These are phyloP conservation scores for Thysanoteuthis rhombus DNA, from an alignment of 2,888 invertebrate species.

Conservation along the genomic window DNA sequence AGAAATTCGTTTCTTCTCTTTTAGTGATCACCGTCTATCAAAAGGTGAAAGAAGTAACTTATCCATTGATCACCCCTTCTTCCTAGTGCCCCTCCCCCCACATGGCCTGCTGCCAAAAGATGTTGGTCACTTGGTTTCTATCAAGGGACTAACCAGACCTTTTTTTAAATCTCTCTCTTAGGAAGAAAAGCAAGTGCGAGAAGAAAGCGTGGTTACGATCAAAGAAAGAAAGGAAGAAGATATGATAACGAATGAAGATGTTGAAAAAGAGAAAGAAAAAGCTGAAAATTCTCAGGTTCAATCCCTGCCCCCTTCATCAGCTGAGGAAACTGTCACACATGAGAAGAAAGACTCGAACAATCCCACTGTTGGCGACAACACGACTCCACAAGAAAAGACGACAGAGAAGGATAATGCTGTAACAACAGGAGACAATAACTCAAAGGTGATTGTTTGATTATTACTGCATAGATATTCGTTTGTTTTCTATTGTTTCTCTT, in stretches of 20 bases:
- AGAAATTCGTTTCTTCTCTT: no score
- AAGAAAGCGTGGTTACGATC: background rate
- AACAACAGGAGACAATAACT: background rate
- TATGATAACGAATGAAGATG: background rate
- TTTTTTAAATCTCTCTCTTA: no score
- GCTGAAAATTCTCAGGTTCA: background rate
- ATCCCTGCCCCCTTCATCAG: background rate
- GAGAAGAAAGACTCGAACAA: background rate
- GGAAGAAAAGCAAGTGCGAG: background rate
- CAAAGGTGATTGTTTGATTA: background rate
- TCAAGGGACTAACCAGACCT: no score
- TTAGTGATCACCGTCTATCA: no score
- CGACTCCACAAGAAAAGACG: background rate
- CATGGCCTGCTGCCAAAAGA: no score
- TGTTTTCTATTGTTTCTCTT: no score
- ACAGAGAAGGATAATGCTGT: background rate
- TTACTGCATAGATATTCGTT: background rate
- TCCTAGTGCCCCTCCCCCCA: no score
- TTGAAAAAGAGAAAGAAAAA: background rate
- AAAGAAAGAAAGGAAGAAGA: background rate
- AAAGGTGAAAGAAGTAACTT: no score
- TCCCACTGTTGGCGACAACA: background rate
- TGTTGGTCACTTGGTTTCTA: no score
- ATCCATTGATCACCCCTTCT: no score
- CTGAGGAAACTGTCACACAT: background rate